phyloP scores from a whole-genome alignment of 2,888 invertebrate genomes.

The Acanthosepion lycidas region DNA sequence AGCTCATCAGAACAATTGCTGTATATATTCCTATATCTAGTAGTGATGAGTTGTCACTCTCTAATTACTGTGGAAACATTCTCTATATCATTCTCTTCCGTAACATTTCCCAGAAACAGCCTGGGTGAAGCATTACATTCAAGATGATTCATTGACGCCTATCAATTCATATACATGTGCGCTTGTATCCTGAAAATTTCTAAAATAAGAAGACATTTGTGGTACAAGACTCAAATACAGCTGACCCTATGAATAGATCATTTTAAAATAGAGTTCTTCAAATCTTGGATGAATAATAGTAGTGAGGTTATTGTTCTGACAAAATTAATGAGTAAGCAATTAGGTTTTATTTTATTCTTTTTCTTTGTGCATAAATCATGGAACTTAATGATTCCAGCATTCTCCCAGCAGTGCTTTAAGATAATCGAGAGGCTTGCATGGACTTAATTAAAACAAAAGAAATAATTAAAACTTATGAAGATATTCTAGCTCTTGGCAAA shows the following conservation, averaged over 20 bases:
- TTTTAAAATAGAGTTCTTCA: not conserved
- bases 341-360: not conserved
- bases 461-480: conserved; percentile 22
- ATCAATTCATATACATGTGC: no score
- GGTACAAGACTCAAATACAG: not conserved
- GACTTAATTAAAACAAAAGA: conserved; percentile 24
- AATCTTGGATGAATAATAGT: not conserved
- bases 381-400: not conserved
- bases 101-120: no score
- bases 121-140: no score
- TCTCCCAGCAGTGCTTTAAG: not conserved
- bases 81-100: no score
- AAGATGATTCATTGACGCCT: no score
- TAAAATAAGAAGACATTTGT: no score
- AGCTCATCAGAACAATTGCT: no score
- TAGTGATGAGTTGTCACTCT: no score
- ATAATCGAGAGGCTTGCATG: not conserved
- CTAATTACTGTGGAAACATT: no score
- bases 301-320: not conserved
- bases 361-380: not conserved
- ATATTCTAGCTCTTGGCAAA: not conserved
- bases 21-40: no score
- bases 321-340: not conserved
- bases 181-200: no score
- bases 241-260: not conserved